Conservation (phyloP, 2,113 vertebrate genomes). For the Neogale vison region DNA sequence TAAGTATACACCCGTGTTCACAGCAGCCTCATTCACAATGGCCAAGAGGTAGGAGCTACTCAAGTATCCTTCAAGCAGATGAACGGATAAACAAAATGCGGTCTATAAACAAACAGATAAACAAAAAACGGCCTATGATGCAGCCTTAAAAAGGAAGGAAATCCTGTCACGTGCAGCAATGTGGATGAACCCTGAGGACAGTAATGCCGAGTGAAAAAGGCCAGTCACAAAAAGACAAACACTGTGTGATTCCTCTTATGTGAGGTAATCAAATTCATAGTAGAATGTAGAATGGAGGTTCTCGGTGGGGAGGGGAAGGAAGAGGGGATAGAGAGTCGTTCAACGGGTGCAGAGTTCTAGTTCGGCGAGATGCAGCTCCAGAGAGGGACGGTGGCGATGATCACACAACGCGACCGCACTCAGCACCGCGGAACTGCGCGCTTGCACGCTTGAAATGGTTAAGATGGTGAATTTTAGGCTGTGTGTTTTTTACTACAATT, state of each 20-base stretch:
- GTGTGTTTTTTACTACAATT: neutral
- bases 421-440: too few relatives aligned
- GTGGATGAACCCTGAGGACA: neutral
- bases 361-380: neutral
- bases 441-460: neutral
- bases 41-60: neutral
- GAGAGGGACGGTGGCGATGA: neutral
- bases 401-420: too few relatives aligned
- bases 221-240: neutral
- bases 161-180: neutral
- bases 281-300: neutral
- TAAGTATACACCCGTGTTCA: neutral
- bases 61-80: neutral
- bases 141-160: neutral
- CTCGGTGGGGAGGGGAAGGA: too few relatives aligned
- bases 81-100: neutral
- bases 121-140: neutral
- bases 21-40: neutral
- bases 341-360: neutral
- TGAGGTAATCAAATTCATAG: neutral
- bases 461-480: neutral
- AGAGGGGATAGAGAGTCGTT: neutral
- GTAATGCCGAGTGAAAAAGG: neutral
- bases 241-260: neutral
- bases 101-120: too few relatives aligned